A percentile compares a stretch with the other conserved stretches of the same genome.
These are phyloP conservation scores for Gymnoscopelus braueri DNA, from an alignment of 2,797 vertebrate species.

Conservation along the genomic window DNA sequence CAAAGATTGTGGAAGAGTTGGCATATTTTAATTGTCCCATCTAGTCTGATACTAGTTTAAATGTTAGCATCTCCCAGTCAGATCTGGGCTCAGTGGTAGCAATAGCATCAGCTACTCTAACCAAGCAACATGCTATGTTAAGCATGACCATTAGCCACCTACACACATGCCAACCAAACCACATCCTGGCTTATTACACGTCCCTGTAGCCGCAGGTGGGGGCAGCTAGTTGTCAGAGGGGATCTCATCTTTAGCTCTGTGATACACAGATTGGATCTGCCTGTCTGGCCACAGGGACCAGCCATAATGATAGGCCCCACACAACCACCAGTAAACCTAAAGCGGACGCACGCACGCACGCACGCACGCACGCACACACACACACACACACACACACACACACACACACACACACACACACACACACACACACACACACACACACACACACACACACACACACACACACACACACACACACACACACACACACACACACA, in stretches of 20 bases:
- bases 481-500: no score
- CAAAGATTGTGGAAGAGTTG: no score
- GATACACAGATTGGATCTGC: constrained; percentile 46
- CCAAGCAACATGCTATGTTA: neutral
- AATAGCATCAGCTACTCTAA: neutral
- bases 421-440: no score
- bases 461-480: no score
- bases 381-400: no score
- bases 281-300: constrained; percentile 69
- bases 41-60: neutral
- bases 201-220: constrained; percentile 43
- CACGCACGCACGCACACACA: no score
- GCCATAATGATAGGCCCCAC: constrained; percentile 77
- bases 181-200: constrained; percentile 43
- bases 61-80: neutral
- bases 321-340: constrained; percentile 69
- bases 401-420: no score
- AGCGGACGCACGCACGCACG: constrained; percentile 1
- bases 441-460: no score
- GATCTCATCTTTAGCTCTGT: constrained; percentile 47
- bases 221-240: constrained; percentile 51
- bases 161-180: constrained; percentile 38
- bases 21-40: no score
- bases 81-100: neutral
- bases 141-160: constrained; percentile 5